Evolutionary conservation across 2,797 vertebrate species (phyloP).

Genomic region (Carcharodon carcharias): DNA sequence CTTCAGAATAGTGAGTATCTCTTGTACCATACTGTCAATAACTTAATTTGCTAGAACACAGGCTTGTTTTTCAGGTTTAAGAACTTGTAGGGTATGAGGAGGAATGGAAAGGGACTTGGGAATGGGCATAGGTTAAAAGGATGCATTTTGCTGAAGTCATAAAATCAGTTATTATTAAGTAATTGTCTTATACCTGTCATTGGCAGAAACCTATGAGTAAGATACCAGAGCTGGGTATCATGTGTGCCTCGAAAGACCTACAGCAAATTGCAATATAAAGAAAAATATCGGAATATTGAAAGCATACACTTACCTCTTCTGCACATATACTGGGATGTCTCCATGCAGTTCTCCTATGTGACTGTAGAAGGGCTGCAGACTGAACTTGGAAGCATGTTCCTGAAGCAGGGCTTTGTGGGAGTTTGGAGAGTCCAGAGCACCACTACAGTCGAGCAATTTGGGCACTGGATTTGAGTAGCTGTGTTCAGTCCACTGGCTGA

Average conservation of each 20-base stretch:
- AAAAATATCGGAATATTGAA: not conserved
- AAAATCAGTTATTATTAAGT: not conserved
- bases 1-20: not conserved
- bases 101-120: not conserved
- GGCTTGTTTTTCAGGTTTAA: not conserved
- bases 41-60: not conserved
- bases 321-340: slow-evolving; percentile 7
- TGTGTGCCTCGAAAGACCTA: not conserved
- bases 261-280: not conserved
- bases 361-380: not conserved
- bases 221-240: not conserved
- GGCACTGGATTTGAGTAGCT: not conserved
- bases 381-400: slow-evolving; percentile 15
- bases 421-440: not conserved
- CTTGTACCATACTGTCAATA: not conserved
- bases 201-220: no score
- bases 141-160: not conserved
- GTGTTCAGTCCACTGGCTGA: slow-evolving; percentile 18
- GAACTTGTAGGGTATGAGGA: not conserved
- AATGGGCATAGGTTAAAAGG: not conserved
- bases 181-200: not conserved
- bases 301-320: slow-evolving; percentile 1
- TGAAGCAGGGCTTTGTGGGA: not conserved
- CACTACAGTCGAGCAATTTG: not conserved
- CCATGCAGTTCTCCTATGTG: slow-evolving; percentile 15